Conservation (phyloP, 2,113 vertebrate species). For the Noctilio leporinus region DNA sequence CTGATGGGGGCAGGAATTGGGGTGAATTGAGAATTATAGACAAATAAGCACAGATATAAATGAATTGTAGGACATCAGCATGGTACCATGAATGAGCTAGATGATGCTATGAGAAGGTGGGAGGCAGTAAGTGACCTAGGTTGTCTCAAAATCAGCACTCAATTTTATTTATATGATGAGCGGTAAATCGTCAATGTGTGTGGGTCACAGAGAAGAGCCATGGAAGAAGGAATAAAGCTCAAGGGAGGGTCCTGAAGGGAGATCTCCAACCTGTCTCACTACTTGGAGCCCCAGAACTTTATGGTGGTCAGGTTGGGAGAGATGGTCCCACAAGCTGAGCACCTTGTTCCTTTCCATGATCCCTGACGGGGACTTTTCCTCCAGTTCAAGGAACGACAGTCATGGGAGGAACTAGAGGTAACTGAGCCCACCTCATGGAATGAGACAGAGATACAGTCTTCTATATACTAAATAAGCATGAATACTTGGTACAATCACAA, state of each 20-base stretch:
- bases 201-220: not conserved
- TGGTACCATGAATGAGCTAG: not conserved
- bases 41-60: not conserved
- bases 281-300: not conserved
- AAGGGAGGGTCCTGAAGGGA: not conserved
- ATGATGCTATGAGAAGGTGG: not conserved
- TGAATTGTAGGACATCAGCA: not conserved
- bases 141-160: not conserved
- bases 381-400: not conserved
- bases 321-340: not conserved
- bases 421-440: not conserved
- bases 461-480: not conserved
- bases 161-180: not conserved
- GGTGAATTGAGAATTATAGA: not conserved
- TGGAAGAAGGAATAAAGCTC: not conserved
- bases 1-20: fast-evolving
- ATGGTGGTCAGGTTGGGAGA: not conserved
- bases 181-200: not conserved
- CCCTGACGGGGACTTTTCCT: not conserved
- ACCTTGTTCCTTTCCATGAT: not conserved
- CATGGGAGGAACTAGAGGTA: too few species aligned
- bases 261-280: not conserved
- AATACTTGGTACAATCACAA: not conserved
- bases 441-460: not conserved
- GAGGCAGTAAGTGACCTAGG: not conserved